Conservation (phyloP, 2,113 vertebrate species). For the Thryonomys swinderianus region DNA sequence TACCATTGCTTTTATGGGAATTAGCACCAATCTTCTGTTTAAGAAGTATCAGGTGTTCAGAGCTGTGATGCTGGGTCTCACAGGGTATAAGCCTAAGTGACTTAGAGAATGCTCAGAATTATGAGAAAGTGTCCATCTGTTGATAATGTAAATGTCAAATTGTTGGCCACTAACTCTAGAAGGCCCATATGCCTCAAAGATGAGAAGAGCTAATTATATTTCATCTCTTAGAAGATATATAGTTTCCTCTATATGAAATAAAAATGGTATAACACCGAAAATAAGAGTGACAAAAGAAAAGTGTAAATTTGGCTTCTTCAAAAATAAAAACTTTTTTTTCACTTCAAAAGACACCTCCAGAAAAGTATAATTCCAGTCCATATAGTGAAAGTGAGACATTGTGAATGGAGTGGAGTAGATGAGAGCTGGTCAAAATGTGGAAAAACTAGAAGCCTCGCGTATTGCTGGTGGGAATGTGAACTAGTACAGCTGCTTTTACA, state of each 20-base stretch:
- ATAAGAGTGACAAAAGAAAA: background rate
- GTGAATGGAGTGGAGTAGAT: background rate
- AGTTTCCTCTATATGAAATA: background rate
- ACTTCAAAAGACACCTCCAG: background rate
- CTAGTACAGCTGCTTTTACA: background rate
- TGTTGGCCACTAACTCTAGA: background rate
- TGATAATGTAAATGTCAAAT: constrained; percentile 20
- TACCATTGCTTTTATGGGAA: background rate
- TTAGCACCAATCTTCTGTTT: background rate
- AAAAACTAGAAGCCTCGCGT: background rate
- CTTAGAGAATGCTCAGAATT: background rate
- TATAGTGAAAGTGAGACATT: background rate
- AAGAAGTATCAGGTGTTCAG: background rate
- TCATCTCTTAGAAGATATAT: background rate
- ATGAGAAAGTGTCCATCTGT: background rate
- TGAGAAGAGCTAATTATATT: background rate
- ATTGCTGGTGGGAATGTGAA: background rate
- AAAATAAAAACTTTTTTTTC: background rate
- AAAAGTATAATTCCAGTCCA: background rate
- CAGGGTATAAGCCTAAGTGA: background rate
- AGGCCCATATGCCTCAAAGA: background rate
- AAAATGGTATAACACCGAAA: background rate
- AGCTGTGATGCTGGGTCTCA: background rate
- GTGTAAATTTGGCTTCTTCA: background rate
- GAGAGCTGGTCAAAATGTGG: background rate